phyloP scores from a whole-genome alignment of 2,797 vertebrate species.

The Characodon lateralis region DNA sequence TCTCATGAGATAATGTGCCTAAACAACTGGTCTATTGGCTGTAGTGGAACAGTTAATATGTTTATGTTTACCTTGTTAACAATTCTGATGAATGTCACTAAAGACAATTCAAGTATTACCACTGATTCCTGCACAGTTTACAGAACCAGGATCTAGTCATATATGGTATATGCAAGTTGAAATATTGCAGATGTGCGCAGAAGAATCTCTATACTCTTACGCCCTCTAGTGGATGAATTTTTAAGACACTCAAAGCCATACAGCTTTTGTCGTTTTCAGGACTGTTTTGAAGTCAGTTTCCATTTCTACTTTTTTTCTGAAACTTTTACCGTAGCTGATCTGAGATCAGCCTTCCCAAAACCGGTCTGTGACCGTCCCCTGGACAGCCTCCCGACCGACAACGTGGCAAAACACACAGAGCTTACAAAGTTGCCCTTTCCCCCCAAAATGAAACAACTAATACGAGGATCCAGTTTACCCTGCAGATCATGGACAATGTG shows the following conservation, averaged over 20 bases:
- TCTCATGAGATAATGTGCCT: background rate
- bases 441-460: background rate
- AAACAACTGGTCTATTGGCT: background rate
- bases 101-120: background rate
- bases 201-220: background rate
- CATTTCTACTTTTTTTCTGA: fast-evolving
- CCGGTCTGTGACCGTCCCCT: background rate
- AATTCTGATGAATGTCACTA: background rate
- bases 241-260: background rate
- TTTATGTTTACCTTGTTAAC: background rate
- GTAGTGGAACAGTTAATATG: background rate
- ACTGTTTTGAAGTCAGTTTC: slow-evolving; percentile 41
- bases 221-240: slow-evolving; percentile 8
- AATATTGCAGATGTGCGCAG: background rate
- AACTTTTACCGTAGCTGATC: slow-evolving; percentile 25
- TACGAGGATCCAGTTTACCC: background rate
- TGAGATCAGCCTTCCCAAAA: slow-evolving; percentile 34
- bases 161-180: background rate
- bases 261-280: background rate
- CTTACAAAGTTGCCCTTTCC: slow-evolving; percentile 1
- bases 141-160: background rate
- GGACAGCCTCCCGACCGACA: slow-evolving; percentile 50
- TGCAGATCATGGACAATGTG: background rate
- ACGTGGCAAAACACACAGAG: slow-evolving; percentile 62
- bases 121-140: background rate